Base-by-base conservation (phyloP, 2,113 vertebrate species). In the Hystrix brachyura region DNA sequence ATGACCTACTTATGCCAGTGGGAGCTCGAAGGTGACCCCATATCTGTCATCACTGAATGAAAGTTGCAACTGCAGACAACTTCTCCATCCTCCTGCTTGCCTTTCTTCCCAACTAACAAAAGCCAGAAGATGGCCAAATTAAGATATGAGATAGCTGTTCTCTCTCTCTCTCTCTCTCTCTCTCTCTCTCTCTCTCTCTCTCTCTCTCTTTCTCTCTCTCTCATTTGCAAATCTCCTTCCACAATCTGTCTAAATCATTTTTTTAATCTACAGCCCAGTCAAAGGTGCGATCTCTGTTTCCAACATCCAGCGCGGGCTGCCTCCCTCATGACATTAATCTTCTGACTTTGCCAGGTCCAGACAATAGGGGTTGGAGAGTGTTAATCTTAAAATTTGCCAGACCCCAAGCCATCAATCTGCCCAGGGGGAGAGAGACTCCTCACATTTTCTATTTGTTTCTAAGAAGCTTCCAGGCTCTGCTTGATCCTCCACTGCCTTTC, bases 281-380 rank as follows among this genome's bases (percentile, higher is more conserved):
- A 97, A 97, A 98, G 90, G 87, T 48, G 94, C 38, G 13, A 72
- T 97, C 97, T 97, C 82, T 97, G 96, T 97, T 97, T 89, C 94
- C 95, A 94, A 86, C 92, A 89, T 17, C 11, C 78, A 94, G 74
- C 6, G 2, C 1, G 18, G 83, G 34, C 86, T 19, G 64, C 71
- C 87, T 95, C 89, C 65, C 71, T 88, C 59, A 62, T 96, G 93
- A 87, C 94, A 97, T 98, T 96, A 83, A 96, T 93, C 95, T 95
- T 92, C 80, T 96, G 90, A 92, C 72, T 91, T 96, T 81, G 84
- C 76, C 74, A 27, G 65, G 72, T 91, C 92, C 97, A 98, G 98
- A 97, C 91, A 95, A 84, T 88, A 87, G 62, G 85, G 93, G 88
- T 82, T 96, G 89, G 83, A 96, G 48, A 51, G 67, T 79, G 94